Evolutionary conservation across 37 sponge, comb jelly and placozoan genomes (phyloP).

Genomic region (Ephydatia muelleri): DNA sequence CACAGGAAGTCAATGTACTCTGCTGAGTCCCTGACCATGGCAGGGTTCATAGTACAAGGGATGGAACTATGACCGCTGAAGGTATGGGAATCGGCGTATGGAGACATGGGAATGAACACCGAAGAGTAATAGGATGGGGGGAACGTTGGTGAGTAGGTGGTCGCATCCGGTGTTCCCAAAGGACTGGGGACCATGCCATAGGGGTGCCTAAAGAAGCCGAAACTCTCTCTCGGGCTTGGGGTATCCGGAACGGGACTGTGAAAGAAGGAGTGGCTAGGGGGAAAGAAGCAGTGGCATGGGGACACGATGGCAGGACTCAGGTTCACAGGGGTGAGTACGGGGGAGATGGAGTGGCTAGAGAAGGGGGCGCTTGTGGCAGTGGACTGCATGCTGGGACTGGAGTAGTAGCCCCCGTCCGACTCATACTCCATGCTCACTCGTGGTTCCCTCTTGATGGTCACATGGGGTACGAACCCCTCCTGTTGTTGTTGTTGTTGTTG

Average conservation of each 20-base stretch:
- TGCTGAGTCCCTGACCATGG: neutral
- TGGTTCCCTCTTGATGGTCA: neutral
- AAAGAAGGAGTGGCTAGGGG: constrained; percentile 25
- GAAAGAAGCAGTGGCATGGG: constrained; percentile 4
- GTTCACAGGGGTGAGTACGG: constrained; percentile 1
- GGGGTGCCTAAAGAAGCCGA: neutral
- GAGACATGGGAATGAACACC: neutral
- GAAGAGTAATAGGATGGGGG: neutral
- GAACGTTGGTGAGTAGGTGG: neutral
- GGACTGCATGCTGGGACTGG: constrained; percentile 3
- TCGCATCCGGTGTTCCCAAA: neutral
- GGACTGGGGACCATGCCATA: neutral
- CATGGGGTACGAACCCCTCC: neutral
- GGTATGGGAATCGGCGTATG: neutral
- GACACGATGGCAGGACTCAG: neutral
- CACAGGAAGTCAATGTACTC: neutral
- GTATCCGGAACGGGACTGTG: constrained; percentile 7
- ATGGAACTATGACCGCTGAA: neutral
- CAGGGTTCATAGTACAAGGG: neutral
- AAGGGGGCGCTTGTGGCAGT: neutral
- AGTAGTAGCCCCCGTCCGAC: constrained; percentile 66
- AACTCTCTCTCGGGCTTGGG: constrained; percentile 5
- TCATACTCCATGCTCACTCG: constrained; percentile 58
- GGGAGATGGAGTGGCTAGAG: constrained; percentile 4
- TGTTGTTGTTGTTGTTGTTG: neutral